Evolutionary conservation across 1,140 invertebrate species (phyloP), one percentile per base, ranked within the genome.

Genomic region (Drosophila kanapiae): DNA sequence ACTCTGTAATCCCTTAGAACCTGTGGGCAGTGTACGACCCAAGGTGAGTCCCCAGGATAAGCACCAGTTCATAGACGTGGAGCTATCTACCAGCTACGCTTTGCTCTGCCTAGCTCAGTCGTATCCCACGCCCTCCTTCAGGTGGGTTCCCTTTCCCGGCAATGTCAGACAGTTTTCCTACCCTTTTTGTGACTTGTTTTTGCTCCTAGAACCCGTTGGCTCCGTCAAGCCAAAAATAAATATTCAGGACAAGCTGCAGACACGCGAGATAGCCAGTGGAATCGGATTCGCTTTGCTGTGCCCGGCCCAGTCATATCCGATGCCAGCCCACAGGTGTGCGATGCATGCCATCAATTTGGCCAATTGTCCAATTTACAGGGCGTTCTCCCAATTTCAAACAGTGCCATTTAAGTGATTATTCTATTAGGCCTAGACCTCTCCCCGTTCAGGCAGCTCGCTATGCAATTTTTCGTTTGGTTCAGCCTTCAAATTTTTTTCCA

Each of bases 21-120:
- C 96, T 27, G 94, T 97, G 76, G 95, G 95, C 91, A 95, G 95
- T 81, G 96, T 96, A 64, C 94, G 95, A 47, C 96, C 96, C 33
- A 96, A 96, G 93, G 95, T 97, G 43, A 93, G 93, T 60, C 45
- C 75, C 0, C 90, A 90, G 59, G 91, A 92, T 63, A 92, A 93
- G 91, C 96, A 96, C 47, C 95, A 95, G 75, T 95, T 92, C 64
- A 79, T 92, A 40, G 91, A 92, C 61, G 79, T 91, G 94, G 69
- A 96, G 95, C 91, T 94, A 94, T 91, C 95, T 94, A 94, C 94
- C 94, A 82, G 95, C 94, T 71, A 95, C 95, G 87, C 94, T 93
- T 76, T 94, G 93, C 86, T 94, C 91, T 87, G 93, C 92, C 79
- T 94, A 57, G 96, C 96, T 9, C 95, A 96, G 93, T 95, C 94